Percentiles rank a stretch among this genome's conserved stretches.
These are phyloP conservation scores for Macrosiphum euphorbiae DNA, from an alignment of 2,888 invertebrate species.

Conservation along the genomic window DNA sequence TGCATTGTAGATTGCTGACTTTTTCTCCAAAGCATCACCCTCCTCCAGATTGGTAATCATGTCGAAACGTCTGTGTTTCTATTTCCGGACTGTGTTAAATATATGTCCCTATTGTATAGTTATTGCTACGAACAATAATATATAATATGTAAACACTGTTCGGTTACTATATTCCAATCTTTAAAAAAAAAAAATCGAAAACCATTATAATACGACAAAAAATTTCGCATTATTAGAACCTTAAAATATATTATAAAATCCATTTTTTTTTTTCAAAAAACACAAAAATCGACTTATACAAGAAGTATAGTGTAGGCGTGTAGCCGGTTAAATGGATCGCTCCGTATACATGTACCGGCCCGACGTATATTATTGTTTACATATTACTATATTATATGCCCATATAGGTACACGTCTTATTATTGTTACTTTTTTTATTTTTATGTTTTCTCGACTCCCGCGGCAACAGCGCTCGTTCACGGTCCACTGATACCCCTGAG, in stretches of 20 bases:
- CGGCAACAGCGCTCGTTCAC: conserved; percentile 49
- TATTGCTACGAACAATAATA: not conserved
- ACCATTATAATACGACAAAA: not conserved
- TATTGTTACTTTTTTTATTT: conserved; percentile 26
- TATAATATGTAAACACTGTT: not conserved
- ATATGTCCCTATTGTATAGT: not conserved
- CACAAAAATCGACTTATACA: not conserved
- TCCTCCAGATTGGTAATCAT: no score
- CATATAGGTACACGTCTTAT: not conserved
- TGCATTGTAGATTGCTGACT: no score
- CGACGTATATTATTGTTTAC: not conserved
- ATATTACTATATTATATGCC: not conserved
- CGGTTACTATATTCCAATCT: not conserved
- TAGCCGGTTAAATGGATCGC: no score
- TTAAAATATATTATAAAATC: not conserved
- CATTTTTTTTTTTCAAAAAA: not conserved
- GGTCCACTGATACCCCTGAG: conserved; percentile 56
- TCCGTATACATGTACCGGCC: no score
- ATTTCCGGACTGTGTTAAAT: no score
- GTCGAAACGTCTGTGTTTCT: no score
- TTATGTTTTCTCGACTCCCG: not conserved
- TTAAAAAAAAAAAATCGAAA: not conserved
- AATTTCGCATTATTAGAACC: not conserved
- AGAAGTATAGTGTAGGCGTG: not conserved
- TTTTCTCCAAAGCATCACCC: no score